Base-by-base conservation (phyloP, 2,113 vertebrate species). In the Melanotaenia duboulayi region DNA sequence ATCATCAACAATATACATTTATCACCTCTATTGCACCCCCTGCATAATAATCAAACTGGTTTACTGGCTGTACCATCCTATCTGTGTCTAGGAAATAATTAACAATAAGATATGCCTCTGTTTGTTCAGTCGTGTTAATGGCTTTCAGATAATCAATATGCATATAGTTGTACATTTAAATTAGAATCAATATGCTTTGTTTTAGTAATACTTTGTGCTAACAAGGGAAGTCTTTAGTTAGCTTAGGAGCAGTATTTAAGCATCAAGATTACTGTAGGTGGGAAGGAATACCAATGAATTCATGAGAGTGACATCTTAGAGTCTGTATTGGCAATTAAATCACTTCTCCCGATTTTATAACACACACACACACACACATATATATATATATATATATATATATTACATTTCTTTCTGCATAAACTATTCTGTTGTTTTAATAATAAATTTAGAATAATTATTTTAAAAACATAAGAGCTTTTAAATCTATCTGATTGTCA, bases 121-220 rank as follows among this genome's bases (percentile, higher is more conserved):
- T 61, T 51, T 57, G 19, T 58, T 88, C 65, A 81, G 37, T 77
- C 19, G 35, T 62, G 78, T 84, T 88, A 88, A 91, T 89, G 85
- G 83, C 84, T 86, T 89, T 88, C 83, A 87, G 81, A 90, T 91
- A 89, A 93, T 92, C 92, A 87, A 89, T 92, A 83, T 76, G 86
- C 75, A 83, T 85, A 87, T 84, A 71, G 74, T 79, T 91, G 82
- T 91, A 84, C 74, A 91, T 90, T 90, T 88, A 90, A 90, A 87
- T 91, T 65, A 87, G 50, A 74, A 90, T 90, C 83, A 85, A 88
- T 91, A 84, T 25, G 52, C 72, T 84, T 82, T 74, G 77, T 71
- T 81, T 74, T 82, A 82, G 85, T 71, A 82, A 89, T 86, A 86
- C 70, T 80, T 89, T 87, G 87, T 78, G 65, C 69, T 87, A 90